phyloP scores from a whole-genome alignment of 2,797 vertebrate genomes.

The Liasis olivaceus region DNA sequence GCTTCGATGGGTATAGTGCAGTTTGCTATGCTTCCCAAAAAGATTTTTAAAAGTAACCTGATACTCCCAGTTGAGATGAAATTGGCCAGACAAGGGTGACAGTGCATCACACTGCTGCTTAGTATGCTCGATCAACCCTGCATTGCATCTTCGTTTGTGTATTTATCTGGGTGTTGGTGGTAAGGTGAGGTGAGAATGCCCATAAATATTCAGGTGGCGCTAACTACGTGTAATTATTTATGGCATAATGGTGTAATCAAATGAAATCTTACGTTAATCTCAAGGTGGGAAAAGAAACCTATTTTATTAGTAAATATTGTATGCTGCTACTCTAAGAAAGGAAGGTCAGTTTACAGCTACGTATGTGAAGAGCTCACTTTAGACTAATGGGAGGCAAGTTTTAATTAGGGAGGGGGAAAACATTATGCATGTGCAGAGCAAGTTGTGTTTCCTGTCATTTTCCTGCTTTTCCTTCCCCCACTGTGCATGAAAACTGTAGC shows the following conservation, averaged over 20 bases:
- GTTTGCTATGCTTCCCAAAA: constrained; percentile 59
- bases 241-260: constrained; percentile 47
- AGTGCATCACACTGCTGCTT: constrained; percentile 41
- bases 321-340: constrained; percentile 43
- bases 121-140: constrained; percentile 63
- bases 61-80: constrained; percentile 52
- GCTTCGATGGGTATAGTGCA: constrained; percentile 41
- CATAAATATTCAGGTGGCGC: constrained; percentile 60
- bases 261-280: constrained; percentile 29
- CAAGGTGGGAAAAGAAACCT: not conserved
- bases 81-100: constrained; percentile 55
- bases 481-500: rapidly evolving
- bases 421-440: constrained; percentile 47
- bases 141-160: constrained; percentile 62
- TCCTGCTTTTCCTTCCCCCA: not conserved
- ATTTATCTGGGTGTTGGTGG: not conserved
- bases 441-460: constrained; percentile 27
- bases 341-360: constrained; percentile 42
- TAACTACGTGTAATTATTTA: constrained; percentile 57
- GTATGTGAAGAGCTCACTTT: constrained; percentile 47
- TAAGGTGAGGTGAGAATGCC: constrained; percentile 21
- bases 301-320: not conserved
- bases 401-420: constrained; percentile 50
- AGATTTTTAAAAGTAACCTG: constrained; percentile 65
- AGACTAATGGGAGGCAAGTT: constrained; percentile 44